Conservation (phyloP, 2,797 vertebrate genomes). For the Triplophysa yarkandensis region DNA sequence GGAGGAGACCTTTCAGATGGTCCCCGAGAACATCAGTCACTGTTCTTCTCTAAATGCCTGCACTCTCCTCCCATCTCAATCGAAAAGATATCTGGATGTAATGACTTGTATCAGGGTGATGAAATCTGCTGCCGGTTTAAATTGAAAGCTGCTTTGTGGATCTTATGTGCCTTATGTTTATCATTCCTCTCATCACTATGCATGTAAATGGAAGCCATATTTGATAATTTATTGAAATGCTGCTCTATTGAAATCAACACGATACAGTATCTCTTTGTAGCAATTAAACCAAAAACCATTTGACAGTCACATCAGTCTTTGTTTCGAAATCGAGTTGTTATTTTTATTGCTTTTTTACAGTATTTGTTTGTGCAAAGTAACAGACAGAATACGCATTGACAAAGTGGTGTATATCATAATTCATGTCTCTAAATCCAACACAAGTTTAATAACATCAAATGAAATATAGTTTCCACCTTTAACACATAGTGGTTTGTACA, state of each 20-base stretch:
- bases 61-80: slow-evolving; percentile 9
- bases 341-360: not conserved
- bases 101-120: not conserved
- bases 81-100: not conserved
- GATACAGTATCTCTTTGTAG: slow-evolving; percentile 20
- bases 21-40: slow-evolving; percentile 28
- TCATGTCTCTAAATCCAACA: no score
- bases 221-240: slow-evolving; percentile 64
- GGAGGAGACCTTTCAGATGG: not conserved
- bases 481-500: no score
- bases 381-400: not conserved
- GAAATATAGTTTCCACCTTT: no score
- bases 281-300: slow-evolving; percentile 54
- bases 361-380: no score
- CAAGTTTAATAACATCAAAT: no score
- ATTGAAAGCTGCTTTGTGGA: slow-evolving; percentile 25
- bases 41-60: slow-evolving; percentile 34
- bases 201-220: slow-evolving; percentile 54
- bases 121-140: not conserved
- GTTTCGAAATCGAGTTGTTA: not conserved
- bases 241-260: slow-evolving; percentile 25
- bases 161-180: slow-evolving; percentile 41
- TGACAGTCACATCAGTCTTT: not conserved
- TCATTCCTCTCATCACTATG: slow-evolving; percentile 4
- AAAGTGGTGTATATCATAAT: no score